Percentiles rank a stretch among this genome's conserved stretches.
Conservation (phyloP, 2,113 vertebrate species). For the Eolophus roseicapilla region DNA sequence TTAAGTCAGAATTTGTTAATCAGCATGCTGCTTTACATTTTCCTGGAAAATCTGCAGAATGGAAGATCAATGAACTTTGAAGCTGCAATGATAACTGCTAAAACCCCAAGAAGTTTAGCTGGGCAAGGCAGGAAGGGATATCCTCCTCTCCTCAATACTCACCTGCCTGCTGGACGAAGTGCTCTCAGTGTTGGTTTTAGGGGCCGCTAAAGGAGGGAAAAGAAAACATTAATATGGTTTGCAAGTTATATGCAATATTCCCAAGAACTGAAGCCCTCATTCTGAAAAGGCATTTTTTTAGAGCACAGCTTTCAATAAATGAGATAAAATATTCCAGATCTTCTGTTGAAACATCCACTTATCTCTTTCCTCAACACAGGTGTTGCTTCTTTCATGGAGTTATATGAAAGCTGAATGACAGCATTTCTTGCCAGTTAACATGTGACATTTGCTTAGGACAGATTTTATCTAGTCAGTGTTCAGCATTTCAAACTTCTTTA, state of each 20-base stretch:
- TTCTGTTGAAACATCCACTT: background rate
- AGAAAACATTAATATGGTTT: background rate
- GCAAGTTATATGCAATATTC: background rate
- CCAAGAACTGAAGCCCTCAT: background rate
- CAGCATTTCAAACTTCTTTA: background rate
- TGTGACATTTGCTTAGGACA: background rate
- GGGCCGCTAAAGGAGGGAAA: conserved; percentile 44
- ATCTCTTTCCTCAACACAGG: background rate
- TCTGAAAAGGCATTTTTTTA: background rate
- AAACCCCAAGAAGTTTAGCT: background rate
- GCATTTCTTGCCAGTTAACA: background rate
- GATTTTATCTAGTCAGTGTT: background rate
- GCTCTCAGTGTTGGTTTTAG: conserved; percentile 83
- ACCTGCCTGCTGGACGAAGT: conserved; percentile 85
- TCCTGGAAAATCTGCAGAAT: background rate
- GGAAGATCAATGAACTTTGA: background rate
- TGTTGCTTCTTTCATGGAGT: background rate
- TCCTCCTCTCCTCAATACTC: conserved; percentile 46
- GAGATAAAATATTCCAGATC: background rate
- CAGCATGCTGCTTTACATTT: background rate
- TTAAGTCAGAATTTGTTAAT: background rate
- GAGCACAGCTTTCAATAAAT: background rate
- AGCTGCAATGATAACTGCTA: background rate
- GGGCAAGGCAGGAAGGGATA: background rate
- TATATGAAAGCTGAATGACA: background rate